These are phyloP conservation scores for Sebastes schlegelii DNA, from an alignment of 2,113 vertebrate species.

Conservation along the genomic window DNA sequence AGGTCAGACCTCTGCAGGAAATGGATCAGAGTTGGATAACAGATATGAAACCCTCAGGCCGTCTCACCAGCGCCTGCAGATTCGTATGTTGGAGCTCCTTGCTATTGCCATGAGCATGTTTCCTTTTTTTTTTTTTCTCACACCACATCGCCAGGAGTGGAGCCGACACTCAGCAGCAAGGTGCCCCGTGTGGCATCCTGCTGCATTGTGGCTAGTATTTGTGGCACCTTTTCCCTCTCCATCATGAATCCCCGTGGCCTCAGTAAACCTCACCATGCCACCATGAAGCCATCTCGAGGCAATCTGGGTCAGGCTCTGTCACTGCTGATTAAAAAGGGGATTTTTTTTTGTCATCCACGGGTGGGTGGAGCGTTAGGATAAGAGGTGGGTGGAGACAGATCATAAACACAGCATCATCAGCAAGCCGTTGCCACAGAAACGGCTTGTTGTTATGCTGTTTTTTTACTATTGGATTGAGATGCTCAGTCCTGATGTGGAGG, in stretches of 20 bases:
- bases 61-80: slow-evolving; percentile 31
- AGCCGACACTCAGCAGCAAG: neutral
- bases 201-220: slow-evolving; percentile 13
- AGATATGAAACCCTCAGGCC: slow-evolving; percentile 47
- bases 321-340: slow-evolving; percentile 82
- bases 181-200: slow-evolving; percentile 8
- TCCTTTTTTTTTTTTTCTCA: neutral
- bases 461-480: slow-evolving; percentile 56
- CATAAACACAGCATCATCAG: slow-evolving; percentile 70
- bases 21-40: slow-evolving; percentile 53
- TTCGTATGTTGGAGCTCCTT: slow-evolving; percentile 34
- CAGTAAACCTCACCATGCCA: slow-evolving; percentile 58
- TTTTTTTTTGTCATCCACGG: slow-evolving; percentile 68
- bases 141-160: slow-evolving; percentile 27
- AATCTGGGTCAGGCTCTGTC: slow-evolving; percentile 82
- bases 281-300: slow-evolving; percentile 53
- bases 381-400: slow-evolving; percentile 68
- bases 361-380: slow-evolving; percentile 62
- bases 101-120: slow-evolving; percentile 6
- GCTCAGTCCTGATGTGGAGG: slow-evolving; percentile 45
- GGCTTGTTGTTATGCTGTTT: slow-evolving; percentile 31
- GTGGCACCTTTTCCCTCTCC: slow-evolving; percentile 41
- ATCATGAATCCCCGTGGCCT: slow-evolving; percentile 42
- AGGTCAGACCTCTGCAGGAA: slow-evolving; percentile 64
- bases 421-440: slow-evolving; percentile 66